Percentiles rank a stretch among this genome's conserved stretches.
These are phyloP conservation scores for Mnemiopsis leidyi DNA, from an alignment of 37 sponge, comb jelly and placozoan genomes.

Conservation along the genomic window DNA sequence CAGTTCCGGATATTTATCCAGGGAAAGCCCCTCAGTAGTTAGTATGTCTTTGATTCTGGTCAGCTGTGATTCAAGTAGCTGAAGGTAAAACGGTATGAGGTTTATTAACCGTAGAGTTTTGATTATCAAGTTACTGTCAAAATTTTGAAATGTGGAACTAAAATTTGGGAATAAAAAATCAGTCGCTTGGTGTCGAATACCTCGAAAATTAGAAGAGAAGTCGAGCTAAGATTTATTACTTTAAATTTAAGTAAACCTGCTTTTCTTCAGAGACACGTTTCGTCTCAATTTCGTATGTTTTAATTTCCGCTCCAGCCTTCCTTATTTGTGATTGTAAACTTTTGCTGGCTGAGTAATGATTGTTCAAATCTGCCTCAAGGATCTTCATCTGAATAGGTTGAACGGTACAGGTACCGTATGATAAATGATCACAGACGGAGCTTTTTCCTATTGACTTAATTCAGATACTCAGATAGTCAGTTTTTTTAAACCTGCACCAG, in stretches of 20 bases:
- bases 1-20: constrained; percentile 50
- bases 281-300: constrained; percentile 27
- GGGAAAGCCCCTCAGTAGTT: not conserved
- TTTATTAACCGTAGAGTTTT: not conserved
- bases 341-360: constrained; percentile 32
- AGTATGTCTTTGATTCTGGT: constrained; percentile 7
- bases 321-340: constrained; percentile 32
- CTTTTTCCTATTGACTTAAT: too few relatives aligned
- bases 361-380: constrained; percentile 18
- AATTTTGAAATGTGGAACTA: too few relatives aligned
- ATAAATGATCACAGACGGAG: too few relatives aligned
- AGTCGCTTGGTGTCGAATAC: too few relatives aligned
- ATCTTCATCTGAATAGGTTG: constrained; percentile 53
- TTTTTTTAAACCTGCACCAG: too few relatives aligned
- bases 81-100: not conserved
- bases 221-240: too few relatives aligned
- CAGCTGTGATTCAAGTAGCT: constrained; percentile 44
- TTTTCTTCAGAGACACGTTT: constrained; percentile 4
- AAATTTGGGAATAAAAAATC: too few relatives aligned
- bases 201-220: too few relatives aligned
- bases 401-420: too few relatives aligned
- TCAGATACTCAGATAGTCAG: too few relatives aligned
- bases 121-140: too few relatives aligned
- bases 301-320: not conserved
- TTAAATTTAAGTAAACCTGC: constrained; percentile 18